Evolutionary conservation across 1,140 invertebrate genomes (phyloP).

Genomic region (Pachyrhynchus sulphureomaculatus): DNA sequence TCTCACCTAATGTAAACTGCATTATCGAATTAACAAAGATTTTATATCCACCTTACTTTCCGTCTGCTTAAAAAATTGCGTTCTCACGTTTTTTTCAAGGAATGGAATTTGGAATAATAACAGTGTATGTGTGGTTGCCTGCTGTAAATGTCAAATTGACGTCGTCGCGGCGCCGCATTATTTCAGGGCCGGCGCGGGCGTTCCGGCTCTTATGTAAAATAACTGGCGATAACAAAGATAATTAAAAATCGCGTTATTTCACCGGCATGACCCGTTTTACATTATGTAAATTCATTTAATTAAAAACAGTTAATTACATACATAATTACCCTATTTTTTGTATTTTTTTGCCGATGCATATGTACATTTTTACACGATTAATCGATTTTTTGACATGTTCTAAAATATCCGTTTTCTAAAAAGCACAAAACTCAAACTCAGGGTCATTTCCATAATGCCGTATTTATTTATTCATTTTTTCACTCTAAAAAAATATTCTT

Average conservation of each 20-base stretch:
- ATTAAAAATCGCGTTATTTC: background rate
- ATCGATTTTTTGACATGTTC: background rate
- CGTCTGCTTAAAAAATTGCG: constrained; percentile 16
- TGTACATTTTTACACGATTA: background rate
- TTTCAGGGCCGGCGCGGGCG: constrained; percentile 11
- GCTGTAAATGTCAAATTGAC: background rate
- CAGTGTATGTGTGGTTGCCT: constrained; percentile 24
- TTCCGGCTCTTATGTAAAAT: background rate
- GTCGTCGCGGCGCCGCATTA: constrained; percentile 15
- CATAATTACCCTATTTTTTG: background rate
- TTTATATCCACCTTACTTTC: background rate
- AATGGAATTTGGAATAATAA: constrained; percentile 29
- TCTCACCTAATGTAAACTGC: background rate
- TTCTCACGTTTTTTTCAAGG: constrained; percentile 24
- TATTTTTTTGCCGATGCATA: background rate
- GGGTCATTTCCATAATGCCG: background rate
- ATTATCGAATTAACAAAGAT: background rate
- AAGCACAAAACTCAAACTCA: background rate
- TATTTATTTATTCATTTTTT: too few species aligned
- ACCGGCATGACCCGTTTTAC: background rate
- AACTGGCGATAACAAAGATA: constrained; percentile 2
- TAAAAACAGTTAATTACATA: background rate
- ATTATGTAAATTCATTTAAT: background rate
- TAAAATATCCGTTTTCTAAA: too few species aligned
- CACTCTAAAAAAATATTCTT: background rate